A percentile compares a stretch with the other conserved stretches of the same genome.
Conservation (phyloP, 2,797 vertebrate species). For the Scolopax bukidnonensis region DNA sequence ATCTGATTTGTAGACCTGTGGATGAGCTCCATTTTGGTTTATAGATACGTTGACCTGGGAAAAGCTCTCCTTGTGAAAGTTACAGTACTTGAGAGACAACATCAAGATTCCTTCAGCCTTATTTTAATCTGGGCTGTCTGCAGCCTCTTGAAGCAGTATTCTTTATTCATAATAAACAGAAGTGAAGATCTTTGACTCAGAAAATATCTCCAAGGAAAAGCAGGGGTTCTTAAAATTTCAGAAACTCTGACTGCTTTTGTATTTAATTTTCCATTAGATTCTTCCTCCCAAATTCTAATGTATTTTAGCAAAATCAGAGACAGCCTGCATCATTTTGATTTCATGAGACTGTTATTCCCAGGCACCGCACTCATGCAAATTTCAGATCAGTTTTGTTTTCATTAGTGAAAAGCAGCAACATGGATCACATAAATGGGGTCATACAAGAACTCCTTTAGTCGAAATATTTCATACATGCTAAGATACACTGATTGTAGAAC, state of each 20-base stretch:
- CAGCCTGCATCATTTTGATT: slow-evolving; percentile 50
- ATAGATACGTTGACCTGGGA: neutral
- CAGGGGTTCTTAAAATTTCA: slow-evolving; percentile 41
- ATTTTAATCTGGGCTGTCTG: neutral
- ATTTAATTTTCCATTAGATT: slow-evolving; percentile 45
- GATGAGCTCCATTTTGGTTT: neutral
- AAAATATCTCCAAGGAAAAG: slow-evolving; percentile 55
- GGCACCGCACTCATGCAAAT: slow-evolving; percentile 25
- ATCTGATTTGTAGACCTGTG: neutral
- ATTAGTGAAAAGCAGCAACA: slow-evolving; percentile 29
- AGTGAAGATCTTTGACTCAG: slow-evolving; percentile 36
- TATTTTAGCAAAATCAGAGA: slow-evolving; percentile 3
- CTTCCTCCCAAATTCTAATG: neutral
- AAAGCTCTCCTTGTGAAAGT: neutral
- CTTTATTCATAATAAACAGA: slow-evolving; percentile 13
- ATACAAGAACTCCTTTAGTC: slow-evolving; percentile 34
- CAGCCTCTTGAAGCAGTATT: neutral
- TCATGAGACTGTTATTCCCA: slow-evolving; percentile 23
- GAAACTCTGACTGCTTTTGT: neutral
- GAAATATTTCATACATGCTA: neutral
- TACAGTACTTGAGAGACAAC: neutral
- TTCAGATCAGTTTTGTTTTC: slow-evolving; percentile 64
- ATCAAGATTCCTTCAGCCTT: slow-evolving; percentile 22
- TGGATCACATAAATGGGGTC: neutral
- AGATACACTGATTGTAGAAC: neutral